These are phyloP conservation scores for Ophion obscuratus DNA, from an alignment of 2,888 invertebrate genomes.

Conservation along the genomic window DNA sequence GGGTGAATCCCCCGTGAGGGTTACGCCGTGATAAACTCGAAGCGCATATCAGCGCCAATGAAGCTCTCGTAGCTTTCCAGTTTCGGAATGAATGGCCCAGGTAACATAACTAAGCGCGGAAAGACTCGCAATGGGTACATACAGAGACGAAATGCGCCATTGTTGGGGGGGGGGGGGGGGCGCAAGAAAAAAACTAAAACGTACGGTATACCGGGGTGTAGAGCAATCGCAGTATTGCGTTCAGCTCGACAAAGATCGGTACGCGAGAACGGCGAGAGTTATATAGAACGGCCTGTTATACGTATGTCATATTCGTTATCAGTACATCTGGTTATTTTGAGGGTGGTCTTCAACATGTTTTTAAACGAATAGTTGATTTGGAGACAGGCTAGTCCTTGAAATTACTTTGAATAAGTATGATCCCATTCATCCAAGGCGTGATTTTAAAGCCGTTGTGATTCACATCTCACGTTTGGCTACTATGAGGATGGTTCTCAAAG, in stretches of 20 bases:
- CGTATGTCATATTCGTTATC: too few species aligned
- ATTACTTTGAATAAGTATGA: too few species aligned
- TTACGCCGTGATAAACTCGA: slow-evolving; percentile 58
- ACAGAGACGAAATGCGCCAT: slow-evolving; percentile 12
- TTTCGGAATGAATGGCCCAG: slow-evolving; percentile 53
- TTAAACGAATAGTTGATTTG: too few species aligned
- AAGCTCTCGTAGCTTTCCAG: slow-evolving; percentile 52
- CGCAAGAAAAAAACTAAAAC: slow-evolving; percentile 3
- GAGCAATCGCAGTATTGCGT: slow-evolving; percentile 47
- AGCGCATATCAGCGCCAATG: slow-evolving; percentile 60
- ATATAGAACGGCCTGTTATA: too few species aligned
- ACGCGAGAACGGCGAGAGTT: slow-evolving; percentile 12
- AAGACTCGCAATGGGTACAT: slow-evolving; percentile 34
- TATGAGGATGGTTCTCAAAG: too few species aligned
- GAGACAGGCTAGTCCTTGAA: too few species aligned
- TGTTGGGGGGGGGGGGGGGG: slow-evolving; percentile 10
- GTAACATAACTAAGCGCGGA: slow-evolving; percentile 58
- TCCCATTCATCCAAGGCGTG: too few species aligned
- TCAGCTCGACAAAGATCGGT: slow-evolving; percentile 46
- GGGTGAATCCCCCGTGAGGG: slow-evolving; percentile 36
- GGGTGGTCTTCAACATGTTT: too few species aligned
- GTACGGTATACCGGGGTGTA: slow-evolving; percentile 14
- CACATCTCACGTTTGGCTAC: too few species aligned
- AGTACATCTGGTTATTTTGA: too few species aligned
- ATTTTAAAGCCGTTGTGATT: too few species aligned